Conservation (phyloP, 2,888 invertebrate species). For the Amaurobius ferox region DNA sequence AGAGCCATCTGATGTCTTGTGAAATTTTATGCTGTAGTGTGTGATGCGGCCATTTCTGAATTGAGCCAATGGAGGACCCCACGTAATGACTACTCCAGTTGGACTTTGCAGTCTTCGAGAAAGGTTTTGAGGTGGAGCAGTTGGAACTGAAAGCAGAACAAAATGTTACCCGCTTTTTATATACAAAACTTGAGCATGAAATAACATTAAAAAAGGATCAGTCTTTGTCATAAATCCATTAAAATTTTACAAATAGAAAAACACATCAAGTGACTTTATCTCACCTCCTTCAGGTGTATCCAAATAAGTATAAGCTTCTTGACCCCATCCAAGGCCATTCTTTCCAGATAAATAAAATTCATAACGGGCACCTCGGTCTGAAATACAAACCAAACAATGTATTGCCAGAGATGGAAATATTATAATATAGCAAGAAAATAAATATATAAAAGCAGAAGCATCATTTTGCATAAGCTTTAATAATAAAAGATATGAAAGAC, state of each 20-base stretch:
- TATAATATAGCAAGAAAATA: too few relatives aligned
- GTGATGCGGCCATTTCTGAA: conserved; percentile 96
- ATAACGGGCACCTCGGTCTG: conserved; percentile 93
- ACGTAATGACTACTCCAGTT: conserved; percentile 91
- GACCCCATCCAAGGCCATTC: conserved; percentile 95
- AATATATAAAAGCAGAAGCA: too few relatives aligned
- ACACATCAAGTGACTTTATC: too few relatives aligned
- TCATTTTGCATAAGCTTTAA: too few relatives aligned
- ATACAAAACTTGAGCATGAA: too few relatives aligned
- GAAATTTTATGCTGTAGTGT: conserved; percentile 94
- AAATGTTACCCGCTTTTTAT: not conserved
- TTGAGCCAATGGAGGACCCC: conserved; percentile 90
- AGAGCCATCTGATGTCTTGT: conserved; percentile 87
- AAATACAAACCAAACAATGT: conserved; percentile 13
- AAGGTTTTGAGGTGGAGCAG: conserved; percentile 78
- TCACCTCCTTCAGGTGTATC: conserved; percentile 93
- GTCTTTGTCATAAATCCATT: too few relatives aligned
- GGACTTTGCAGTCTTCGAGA: conserved; percentile 89
- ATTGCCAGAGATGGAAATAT: not conserved
- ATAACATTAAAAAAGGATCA: too few relatives aligned
- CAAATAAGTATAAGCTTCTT: conserved; percentile 93
- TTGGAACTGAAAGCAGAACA: conserved; percentile 77
- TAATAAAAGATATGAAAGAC: too few relatives aligned
- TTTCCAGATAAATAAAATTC: conserved; percentile 96
- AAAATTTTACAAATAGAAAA: too few relatives aligned